phyloP scores from a whole-genome alignment of 1,140 invertebrate species.

The Parapsyche elsis region DNA sequence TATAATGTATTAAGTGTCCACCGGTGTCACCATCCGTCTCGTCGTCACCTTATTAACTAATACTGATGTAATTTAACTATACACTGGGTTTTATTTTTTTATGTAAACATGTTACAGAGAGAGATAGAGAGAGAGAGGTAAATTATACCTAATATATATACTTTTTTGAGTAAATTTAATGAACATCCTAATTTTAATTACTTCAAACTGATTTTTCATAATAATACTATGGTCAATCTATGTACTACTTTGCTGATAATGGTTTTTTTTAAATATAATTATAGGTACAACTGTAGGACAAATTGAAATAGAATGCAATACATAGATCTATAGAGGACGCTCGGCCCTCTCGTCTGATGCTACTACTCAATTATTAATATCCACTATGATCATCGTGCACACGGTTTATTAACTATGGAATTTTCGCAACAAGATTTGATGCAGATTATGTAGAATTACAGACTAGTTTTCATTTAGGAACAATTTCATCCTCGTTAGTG shows the following conservation, averaged over 20 bases:
- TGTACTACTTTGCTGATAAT: conserved; percentile 25
- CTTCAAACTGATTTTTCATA: conserved; percentile 46
- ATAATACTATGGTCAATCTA: conserved; percentile 48
- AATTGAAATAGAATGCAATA: conserved; percentile 40
- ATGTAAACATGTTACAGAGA: conserved; percentile 31
- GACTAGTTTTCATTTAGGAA: conserved; percentile 58
- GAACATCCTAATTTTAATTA: conserved; percentile 50
- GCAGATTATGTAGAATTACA: conserved; percentile 46
- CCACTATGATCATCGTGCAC: conserved; percentile 21
- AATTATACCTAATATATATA: conserved; percentile 47
- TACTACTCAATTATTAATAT: neutral
- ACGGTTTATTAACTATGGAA: conserved; percentile 21
- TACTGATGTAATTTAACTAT: conserved; percentile 47
- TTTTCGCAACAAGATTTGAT: conserved; percentile 19
- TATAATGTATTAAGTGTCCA: neutral
- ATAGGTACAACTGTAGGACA: conserved; percentile 39
- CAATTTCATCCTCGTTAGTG: conserved; percentile 37
- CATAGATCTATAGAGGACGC: neutral
- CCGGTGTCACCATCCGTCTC: conserved; percentile 7
- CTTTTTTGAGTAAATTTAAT: conserved; percentile 42
- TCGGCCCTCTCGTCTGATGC: neutral
- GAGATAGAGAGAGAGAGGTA: conserved; percentile 31
- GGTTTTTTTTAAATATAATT: conserved; percentile 45
- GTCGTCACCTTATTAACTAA: conserved; percentile 26
- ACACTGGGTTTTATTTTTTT: conserved; percentile 38